Evolutionary conservation across 2,888 invertebrate species (phyloP).

Genomic region (Seira ritae): DNA sequence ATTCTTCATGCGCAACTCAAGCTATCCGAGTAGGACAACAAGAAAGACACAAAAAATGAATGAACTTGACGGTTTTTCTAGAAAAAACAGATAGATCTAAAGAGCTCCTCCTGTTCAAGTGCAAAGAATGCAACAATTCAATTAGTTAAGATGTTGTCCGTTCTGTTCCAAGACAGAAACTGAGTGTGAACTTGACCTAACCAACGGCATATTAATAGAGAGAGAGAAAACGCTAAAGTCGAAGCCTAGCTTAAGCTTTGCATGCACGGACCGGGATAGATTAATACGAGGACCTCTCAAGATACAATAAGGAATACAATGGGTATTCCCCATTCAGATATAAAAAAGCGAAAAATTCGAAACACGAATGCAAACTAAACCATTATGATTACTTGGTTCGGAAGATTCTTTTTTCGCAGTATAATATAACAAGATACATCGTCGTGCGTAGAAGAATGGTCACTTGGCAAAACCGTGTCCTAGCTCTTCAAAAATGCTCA

Average conservation of each 20-base stretch:
- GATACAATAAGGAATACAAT: not conserved
- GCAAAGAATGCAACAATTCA: not conserved
- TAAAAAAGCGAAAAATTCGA: not conserved
- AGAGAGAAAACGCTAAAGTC: slow-evolving; percentile 2
- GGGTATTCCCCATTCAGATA: not conserved
- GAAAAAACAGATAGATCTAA: slow-evolving; percentile 33
- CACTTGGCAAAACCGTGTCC: not conserved
- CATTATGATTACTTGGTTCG: not conserved
- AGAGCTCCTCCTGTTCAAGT: slow-evolving; percentile 27
- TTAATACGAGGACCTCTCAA: not conserved
- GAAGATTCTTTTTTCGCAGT: not conserved
- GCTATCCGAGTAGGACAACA: slow-evolving; percentile 53
- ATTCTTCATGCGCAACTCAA: not conserved
- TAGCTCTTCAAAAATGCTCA: not conserved
- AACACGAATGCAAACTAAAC: not conserved
- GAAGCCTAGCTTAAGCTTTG: too few relatives aligned
- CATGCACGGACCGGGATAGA: not conserved
- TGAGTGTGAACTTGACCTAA: slow-evolving; percentile 58
- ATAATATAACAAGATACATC: too few relatives aligned
- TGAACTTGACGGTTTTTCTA: not conserved
- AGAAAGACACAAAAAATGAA: not conserved
- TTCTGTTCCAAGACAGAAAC: slow-evolving; percentile 60
- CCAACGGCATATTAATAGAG: slow-evolving; percentile 40
- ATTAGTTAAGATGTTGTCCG: slow-evolving; percentile 37
- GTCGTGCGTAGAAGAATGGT: not conserved